Base-by-base conservation (phyloP, 2,797 vertebrate species). In the Heteromormyrus szaboi region DNA sequence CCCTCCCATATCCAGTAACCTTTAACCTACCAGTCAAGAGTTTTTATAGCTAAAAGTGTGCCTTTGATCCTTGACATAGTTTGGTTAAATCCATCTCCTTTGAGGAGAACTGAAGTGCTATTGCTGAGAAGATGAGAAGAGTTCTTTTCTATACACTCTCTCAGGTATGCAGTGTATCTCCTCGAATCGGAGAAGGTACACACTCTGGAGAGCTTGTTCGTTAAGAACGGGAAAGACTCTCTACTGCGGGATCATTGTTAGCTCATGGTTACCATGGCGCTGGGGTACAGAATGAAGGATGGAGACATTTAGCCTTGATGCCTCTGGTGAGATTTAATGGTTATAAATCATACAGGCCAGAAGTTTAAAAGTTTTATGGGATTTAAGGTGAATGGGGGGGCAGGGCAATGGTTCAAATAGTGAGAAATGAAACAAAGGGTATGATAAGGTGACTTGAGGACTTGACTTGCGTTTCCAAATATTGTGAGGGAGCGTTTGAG, bases 401-500 rank as follows among this genome's bases (percentile, higher is more conserved):
- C 54, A 56, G 54, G 25, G 29, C 51, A n/a, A 37, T 41, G 37
- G 44, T 84, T 62, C 59, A 29, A 88, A 25, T 17, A 11, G 25
- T 19, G 62, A 46, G 2, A 22, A 48, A 11, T 41, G 22, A 84
- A 48, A 62, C 79, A 25, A 1, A 22, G 41, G 14, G 48, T 37
- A n/a, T 2, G n/a, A 8, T 8, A 44, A 33, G 44, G 22, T 9
- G n/a, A 53, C 6, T 9, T 76, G 72, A 41, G 88, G 88, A 89
- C 62, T 86, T 81, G 72, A 91, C 92, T 91, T 89, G 91, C 93
- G 88, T 94, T 94, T 90, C 92, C 89, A 85, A 94, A 92, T 89
- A 93, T 92, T 62, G 92, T 90, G 89, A 93, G 92, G 19, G 93
- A 93, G 37, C 92, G 89, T 84, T 93, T 93, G 48, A 93, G 89